These are phyloP conservation scores for Jaculus jaculus DNA, from an alignment of 2,113 vertebrate genomes.

Conservation along the genomic window DNA sequence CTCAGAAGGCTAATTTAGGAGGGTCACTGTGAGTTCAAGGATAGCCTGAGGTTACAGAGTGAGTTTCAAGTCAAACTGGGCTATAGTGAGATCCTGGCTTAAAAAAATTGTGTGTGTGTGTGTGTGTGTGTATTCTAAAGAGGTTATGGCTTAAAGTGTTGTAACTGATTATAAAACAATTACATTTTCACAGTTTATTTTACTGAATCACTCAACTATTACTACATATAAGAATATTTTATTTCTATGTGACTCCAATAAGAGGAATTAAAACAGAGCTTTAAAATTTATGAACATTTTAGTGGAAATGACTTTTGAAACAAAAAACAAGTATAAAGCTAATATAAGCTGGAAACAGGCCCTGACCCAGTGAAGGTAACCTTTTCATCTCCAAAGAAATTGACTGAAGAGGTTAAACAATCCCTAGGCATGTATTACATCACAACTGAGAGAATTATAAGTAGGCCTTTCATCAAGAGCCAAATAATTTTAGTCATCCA, in stretches of 20 bases:
- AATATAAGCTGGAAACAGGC: constrained; percentile 38
- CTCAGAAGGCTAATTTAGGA: too few relatives aligned
- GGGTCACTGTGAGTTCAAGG: too few relatives aligned
- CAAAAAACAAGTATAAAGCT: constrained; percentile 50
- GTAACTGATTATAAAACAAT: constrained; percentile 61
- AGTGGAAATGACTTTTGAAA: constrained; percentile 29
- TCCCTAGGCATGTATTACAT: constrained; percentile 39
- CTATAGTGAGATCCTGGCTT: too few relatives aligned
- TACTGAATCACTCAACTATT: constrained; percentile 8
- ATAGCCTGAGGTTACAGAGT: too few relatives aligned
- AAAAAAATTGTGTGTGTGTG: too few relatives aligned
- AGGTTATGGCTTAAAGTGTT: constrained; percentile 39
- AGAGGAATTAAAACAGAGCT: constrained; percentile 34
- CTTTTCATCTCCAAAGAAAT: constrained; percentile 66
- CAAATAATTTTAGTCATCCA: constrained; percentile 33
- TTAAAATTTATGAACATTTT: constrained; percentile 43
- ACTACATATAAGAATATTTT: constrained; percentile 19
- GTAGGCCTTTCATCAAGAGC: constrained; percentile 35
- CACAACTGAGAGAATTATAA: constrained; percentile 35
- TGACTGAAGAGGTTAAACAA: constrained; percentile 47
- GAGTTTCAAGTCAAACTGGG: too few relatives aligned
- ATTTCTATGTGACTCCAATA: neutral
- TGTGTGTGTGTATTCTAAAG: neutral
- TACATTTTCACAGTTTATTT: constrained; percentile 26
- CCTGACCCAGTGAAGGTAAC: constrained; percentile 33